These are phyloP conservation scores for Eupithecia exiguata DNA, from an alignment of 2,888 invertebrate genomes.

Conservation along the genomic window DNA sequence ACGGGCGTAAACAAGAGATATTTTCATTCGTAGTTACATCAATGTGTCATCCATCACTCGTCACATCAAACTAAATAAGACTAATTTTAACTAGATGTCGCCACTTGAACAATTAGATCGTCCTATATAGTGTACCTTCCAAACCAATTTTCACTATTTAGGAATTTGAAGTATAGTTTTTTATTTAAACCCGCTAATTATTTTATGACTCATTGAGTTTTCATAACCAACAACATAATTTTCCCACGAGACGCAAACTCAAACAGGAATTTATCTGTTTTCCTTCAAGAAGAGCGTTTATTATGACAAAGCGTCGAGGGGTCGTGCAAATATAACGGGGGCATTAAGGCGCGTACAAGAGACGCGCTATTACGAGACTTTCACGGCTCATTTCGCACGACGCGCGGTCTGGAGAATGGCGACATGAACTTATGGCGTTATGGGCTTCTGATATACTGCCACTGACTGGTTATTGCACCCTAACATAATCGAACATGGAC, in stretches of 20 bases:
- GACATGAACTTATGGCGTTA: constrained; percentile 15
- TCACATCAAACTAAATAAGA: too few relatives aligned
- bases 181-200: too few relatives aligned
- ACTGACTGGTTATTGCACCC: constrained; percentile 4
- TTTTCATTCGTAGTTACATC: too few relatives aligned
- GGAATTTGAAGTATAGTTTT: too few relatives aligned
- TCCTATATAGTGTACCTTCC: too few relatives aligned
- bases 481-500: neutral
- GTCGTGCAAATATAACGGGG: constrained; percentile 60
- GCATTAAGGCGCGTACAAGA: constrained; percentile 48
- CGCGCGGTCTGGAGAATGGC: constrained; percentile 21
- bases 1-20: too few relatives aligned
- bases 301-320: constrained; percentile 49
- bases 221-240: neutral
- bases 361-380: constrained; percentile 39
- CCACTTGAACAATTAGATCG: too few relatives aligned
- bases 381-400: constrained; percentile 50
- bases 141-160: too few relatives aligned
- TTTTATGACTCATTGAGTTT: neutral
- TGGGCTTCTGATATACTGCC: constrained; percentile 16
- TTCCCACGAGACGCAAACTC: constrained; percentile 19
- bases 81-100: too few relatives aligned
- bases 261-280: constrained; percentile 34
- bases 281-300: constrained; percentile 42
- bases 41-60: too few relatives aligned